phyloP scores from a whole-genome alignment of 2,113 vertebrate species.

The Apodemus speciosus region DNA sequence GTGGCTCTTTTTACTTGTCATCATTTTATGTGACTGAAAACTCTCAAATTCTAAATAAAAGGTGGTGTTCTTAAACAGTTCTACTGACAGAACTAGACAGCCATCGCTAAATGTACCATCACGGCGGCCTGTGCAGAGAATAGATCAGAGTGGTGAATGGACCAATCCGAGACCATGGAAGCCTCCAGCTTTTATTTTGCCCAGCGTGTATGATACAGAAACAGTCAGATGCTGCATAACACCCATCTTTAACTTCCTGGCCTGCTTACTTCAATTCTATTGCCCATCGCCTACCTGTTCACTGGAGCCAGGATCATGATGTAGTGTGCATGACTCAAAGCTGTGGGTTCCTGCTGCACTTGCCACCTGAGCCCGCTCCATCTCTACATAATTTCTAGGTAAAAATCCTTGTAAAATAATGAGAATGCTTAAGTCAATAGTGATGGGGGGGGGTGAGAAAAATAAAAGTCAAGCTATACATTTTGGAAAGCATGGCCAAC shows the following conservation, averaged over 20 bases:
- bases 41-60: background rate
- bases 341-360: background rate
- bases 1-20: background rate
- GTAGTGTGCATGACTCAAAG: background rate
- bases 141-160: background rate
- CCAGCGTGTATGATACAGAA: background rate
- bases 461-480: background rate
- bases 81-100: background rate
- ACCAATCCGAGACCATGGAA: background rate
- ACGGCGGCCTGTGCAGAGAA: background rate
- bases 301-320: background rate
- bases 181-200: background rate
- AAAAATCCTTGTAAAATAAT: slow-evolving; percentile 1
- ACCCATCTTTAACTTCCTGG: background rate
- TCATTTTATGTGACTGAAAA: background rate
- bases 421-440: background rate
- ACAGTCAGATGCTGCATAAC: background rate
- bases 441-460: background rate
- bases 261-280: background rate
- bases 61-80: background rate
- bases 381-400: background rate
- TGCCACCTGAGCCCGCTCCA: background rate
- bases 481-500: background rate
- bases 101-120: background rate
- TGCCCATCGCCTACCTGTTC: background rate